Evolutionary conservation across 2,797 vertebrate species (phyloP), one percentile per base, ranked within the genome.

Genomic region (Protosalanx chinensis): DNA sequence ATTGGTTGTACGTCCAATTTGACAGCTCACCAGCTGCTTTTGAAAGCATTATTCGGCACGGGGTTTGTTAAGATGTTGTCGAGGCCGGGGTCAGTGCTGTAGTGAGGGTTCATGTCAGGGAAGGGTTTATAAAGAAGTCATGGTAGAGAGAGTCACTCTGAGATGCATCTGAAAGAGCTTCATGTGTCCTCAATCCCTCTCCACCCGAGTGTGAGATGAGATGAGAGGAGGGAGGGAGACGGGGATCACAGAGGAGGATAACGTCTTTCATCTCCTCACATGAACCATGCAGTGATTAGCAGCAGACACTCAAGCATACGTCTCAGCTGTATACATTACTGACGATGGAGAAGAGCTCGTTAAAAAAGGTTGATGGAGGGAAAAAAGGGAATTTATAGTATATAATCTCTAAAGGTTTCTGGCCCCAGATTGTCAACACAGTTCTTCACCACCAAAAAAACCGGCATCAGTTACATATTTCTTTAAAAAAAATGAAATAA

Each of bases 161-260:
- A 76, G 71, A 81, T 83, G 76, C 84, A 83, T 83, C 76, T 85
- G 82, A 80, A 77, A 88, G 77, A 74, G 65, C 70, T 67, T 83
- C 75, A 73, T 74, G 72, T 49, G 32, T 77, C 73, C 62, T 76
- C 27, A 64, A 23, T 65, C 20, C n/a, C 15, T 29, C 64, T 66
- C 18, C 73, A 67, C 74, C 64, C 66, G 15, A 0, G 27, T 62
- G 74, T 79, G 66, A 70, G 73, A 81, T 70, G 16, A 16, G 20
- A 2, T 32, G 62, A 37, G 20, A 23, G 6, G 64, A 35, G 23
- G 61, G 5, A 56, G 51, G 56, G 46, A 13, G 65, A 62, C 23
- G 62, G 70, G 72, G 68, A 37, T 57, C 33, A 35, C 60, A 57
- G 62, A 70, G 18, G 51, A 68, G 60, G 37, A 27, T 3, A 33